These are phyloP conservation scores for Incurvaria masculella DNA, from an alignment of 2,888 invertebrate genomes.

Conservation along the genomic window DNA sequence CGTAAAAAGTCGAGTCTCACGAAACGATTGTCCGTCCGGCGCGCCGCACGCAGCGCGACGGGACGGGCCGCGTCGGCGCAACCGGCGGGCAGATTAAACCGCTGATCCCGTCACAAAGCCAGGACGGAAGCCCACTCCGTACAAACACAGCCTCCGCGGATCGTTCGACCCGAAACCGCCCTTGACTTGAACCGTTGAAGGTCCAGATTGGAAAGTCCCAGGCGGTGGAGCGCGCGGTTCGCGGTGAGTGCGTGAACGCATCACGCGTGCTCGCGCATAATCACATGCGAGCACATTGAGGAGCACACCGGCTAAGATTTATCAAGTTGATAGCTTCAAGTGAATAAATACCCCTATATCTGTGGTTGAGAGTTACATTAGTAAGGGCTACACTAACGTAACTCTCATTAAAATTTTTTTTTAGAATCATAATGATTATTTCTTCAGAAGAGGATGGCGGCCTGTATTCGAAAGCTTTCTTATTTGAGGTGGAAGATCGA, in stretches of 20 bases:
- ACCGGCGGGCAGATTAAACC: not conserved
- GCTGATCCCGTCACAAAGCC: not conserved
- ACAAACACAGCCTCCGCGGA: not conserved
- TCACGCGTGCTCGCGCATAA: not conserved
- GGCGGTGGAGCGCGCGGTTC: not conserved
- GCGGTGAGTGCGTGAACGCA: not conserved
- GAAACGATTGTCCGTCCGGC: no score
- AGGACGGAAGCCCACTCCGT: not conserved
- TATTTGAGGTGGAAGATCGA: no score
- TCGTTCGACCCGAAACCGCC: not conserved
- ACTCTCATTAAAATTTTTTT: no score
- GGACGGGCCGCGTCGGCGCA: not conserved
- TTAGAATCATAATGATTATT: no score
- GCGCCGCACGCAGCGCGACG: not conserved
- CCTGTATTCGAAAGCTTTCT: no score
- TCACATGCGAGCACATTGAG: not conserved
- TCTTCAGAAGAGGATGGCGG: no score
- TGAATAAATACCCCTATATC: no score
- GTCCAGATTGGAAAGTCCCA: not conserved
- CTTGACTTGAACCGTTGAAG: not conserved
- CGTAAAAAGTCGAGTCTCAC: no score
- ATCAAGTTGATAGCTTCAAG: no score
- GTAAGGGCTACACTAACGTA: no score
- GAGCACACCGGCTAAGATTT: no score
- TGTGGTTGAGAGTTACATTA: no score